phyloP scores from a whole-genome alignment of 2,888 invertebrate species.

The Troides oblongomaculatus region DNA sequence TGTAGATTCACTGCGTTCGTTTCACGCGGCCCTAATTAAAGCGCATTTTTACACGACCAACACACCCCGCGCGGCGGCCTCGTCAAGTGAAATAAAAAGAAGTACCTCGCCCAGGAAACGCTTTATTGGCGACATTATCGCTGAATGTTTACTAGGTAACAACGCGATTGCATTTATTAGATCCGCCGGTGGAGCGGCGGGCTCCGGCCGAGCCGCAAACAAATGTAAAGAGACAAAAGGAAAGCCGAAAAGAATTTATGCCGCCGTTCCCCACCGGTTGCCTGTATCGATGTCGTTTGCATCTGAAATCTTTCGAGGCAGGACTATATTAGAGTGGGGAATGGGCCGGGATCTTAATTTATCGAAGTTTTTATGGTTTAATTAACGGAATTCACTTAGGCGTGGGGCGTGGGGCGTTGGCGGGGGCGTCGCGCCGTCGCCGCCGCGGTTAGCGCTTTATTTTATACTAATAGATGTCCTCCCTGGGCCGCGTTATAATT shows the following conservation, averaged over 20 bases:
- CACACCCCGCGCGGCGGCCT: constrained; percentile 7
- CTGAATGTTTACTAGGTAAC: constrained; percentile 47
- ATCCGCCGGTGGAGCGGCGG: constrained; percentile 47
- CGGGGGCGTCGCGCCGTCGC: constrained; percentile 48
- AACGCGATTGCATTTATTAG: constrained; percentile 46
- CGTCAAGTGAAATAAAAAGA: constrained; percentile 32
- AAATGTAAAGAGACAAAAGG: constrained; percentile 55
- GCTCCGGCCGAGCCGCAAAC: constrained; percentile 69
- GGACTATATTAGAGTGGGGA: constrained; percentile 76
- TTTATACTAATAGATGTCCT: constrained; percentile 73
- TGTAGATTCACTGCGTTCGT: constrained; percentile 7
- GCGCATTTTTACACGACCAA: constrained; percentile 17
- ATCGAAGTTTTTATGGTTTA: constrained; percentile 82
- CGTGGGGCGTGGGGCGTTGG: constrained; percentile 48
- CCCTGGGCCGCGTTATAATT: constrained; percentile 63
- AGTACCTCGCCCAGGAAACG: constrained; percentile 36
- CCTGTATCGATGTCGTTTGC: constrained; percentile 75
- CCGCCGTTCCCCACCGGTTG: constrained; percentile 53
- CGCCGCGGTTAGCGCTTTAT: constrained; percentile 62
- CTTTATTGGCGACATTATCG: constrained; percentile 44
- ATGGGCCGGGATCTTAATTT: constrained; percentile 80
- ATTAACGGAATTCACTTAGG: constrained; percentile 81
- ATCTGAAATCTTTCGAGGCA: constrained; percentile 73
- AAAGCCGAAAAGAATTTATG: constrained; percentile 61
- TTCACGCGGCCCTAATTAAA: constrained; percentile 16